Conservation (phyloP, 2,797 vertebrate genomes). For the Sylvilagus floridanus region DNA sequence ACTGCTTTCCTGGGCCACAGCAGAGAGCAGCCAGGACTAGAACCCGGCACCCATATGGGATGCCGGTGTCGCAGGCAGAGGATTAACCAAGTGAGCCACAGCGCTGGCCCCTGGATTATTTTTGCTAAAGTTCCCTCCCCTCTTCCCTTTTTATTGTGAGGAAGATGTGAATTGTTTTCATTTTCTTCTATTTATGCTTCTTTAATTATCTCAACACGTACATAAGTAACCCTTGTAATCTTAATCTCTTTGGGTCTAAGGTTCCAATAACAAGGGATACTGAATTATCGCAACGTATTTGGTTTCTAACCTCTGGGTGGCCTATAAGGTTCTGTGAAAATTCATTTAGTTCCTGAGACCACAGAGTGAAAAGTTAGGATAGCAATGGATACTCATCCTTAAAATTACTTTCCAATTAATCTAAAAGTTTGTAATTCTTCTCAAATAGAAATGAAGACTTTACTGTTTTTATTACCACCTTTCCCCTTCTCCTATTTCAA, state of each 20-base stretch:
- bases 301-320: background rate
- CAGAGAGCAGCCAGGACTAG: no score
- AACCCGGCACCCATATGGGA: no score
- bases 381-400: background rate
- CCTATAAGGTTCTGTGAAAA: background rate
- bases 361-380: background rate
- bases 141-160: background rate
- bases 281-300: background rate
- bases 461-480: background rate
- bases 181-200: background rate
- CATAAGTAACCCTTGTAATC: background rate
- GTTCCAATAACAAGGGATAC: conserved; percentile 3
- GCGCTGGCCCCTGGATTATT: no score
- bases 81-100: no score
- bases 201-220: background rate
- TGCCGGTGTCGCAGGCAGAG: no score
- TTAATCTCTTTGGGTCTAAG: background rate
- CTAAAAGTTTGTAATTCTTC: background rate
- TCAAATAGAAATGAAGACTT: background rate
- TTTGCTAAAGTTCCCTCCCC: background rate
- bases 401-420: background rate
- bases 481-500: background rate
- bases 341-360: background rate
- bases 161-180: background rate
- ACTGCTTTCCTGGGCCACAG: no score